Percentiles rank a stretch among this genome's conserved stretches.
Evolutionary conservation across 2,113 vertebrate species (phyloP).

Genomic region (Psittacula cyanocephala): DNA sequence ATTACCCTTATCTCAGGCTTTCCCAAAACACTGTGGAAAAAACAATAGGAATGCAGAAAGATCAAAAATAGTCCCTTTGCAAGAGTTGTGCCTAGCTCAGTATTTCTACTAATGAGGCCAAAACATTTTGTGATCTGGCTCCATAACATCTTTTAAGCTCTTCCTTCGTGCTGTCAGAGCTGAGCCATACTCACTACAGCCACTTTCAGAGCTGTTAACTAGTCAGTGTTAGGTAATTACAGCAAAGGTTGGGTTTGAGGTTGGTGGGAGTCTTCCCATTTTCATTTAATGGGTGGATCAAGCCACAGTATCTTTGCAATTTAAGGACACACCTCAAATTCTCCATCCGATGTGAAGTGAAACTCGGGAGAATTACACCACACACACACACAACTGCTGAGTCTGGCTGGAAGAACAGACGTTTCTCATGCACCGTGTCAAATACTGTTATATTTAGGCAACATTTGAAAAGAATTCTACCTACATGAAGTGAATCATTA

Average conservation of each 20-base stretch:
- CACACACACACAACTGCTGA: not conserved
- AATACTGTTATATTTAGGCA: not conserved
- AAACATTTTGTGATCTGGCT: not conserved
- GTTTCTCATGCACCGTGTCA: fast-evolving
- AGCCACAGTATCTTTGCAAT: not conserved
- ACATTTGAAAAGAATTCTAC: not conserved
- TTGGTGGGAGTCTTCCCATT: not conserved
- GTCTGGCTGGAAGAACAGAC: not conserved
- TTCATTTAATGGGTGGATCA: not conserved
- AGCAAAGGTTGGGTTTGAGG: not conserved
- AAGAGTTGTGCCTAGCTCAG: not conserved
- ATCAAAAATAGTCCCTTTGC: not conserved
- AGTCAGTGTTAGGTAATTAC: not conserved
- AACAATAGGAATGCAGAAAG: not conserved
- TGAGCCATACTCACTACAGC: not conserved
- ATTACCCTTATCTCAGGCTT: not conserved
- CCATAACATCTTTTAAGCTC: not conserved
- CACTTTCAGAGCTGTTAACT: not conserved
- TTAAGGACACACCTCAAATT: constrained; percentile 14
- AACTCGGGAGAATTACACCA: not conserved
- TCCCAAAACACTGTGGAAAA: not conserved
- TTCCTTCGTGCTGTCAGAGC: not conserved
- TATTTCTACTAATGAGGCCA: not conserved
- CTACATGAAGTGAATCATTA: not conserved
- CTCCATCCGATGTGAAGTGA: not conserved